These are phyloP conservation scores for Catocala sponsa DNA, from an alignment of 2,888 invertebrate genomes.

Conservation along the genomic window DNA sequence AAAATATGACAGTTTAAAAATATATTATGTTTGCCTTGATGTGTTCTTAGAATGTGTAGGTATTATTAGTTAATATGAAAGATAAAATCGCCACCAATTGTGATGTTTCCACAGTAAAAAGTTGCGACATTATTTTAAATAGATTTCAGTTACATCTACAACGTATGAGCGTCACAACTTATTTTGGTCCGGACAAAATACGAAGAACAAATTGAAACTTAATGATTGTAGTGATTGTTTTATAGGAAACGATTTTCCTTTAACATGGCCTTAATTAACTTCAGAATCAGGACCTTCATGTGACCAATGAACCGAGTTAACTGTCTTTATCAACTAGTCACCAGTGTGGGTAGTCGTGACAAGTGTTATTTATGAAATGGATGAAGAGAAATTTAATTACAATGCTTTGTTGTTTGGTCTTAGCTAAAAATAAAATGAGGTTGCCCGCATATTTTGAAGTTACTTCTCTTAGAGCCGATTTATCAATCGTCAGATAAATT, in stretches of 20 bases:
- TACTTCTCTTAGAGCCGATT: too few relatives aligned
- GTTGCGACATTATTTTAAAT: conserved; percentile 8
- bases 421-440: too few relatives aligned
- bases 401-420: neutral
- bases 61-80: too few relatives aligned
- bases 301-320: conserved; percentile 65
- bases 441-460: too few relatives aligned
- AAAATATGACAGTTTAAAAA: too few relatives aligned
- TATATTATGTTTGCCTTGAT: too few relatives aligned
- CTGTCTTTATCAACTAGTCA: conserved; percentile 55
- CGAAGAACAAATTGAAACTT: conserved; percentile 26
- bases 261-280: conserved; percentile 61
- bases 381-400: conserved; percentile 4
- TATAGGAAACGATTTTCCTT: conserved; percentile 52
- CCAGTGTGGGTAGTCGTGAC: conserved; percentile 30
- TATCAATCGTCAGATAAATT: too few relatives aligned
- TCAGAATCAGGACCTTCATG: conserved; percentile 56
- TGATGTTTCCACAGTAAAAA: neutral
- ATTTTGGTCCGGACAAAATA: conserved; percentile 34
- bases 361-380: conserved; percentile 14
- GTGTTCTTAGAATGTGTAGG: too few relatives aligned
- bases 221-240: conserved; percentile 49
- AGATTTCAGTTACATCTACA: conserved; percentile 34
- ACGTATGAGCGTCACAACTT: conserved; percentile 27
- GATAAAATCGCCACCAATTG: too few relatives aligned